A percentile compares a stretch with the other conserved stretches of the same genome.
phyloP scores from a whole-genome alignment of 2,888 invertebrate species.

The Clivina fossor region DNA sequence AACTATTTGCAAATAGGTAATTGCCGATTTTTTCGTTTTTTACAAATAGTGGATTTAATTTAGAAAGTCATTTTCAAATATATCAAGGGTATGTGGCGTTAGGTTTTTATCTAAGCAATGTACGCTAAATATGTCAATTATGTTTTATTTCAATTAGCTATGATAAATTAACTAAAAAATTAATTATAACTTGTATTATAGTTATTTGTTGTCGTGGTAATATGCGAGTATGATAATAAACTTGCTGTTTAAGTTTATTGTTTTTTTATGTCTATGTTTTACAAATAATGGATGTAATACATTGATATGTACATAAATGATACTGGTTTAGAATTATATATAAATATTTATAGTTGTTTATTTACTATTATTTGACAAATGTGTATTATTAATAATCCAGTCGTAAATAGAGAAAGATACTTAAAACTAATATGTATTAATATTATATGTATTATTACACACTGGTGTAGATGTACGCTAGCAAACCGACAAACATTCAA shows the following conservation, averaged over 20 bases:
- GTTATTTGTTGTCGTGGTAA: not conserved
- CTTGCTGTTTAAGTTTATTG: not conserved
- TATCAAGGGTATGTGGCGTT: constrained; percentile 24
- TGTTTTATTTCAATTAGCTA: not conserved
- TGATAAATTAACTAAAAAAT: not conserved
- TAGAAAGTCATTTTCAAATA: constrained; percentile 25
- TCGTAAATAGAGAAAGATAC: no score
- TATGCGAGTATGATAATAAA: not conserved
- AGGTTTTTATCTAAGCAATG: not conserved
- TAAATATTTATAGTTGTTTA: no score
- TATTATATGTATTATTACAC: not conserved
- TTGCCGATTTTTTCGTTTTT: no score
- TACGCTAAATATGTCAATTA: not conserved
- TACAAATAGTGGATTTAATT: no score
- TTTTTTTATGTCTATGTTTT: not conserved
- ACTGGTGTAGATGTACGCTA: no score
- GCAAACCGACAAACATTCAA: no score
- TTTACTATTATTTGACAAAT: no score
- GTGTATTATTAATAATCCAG: no score
- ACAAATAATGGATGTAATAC: no score
- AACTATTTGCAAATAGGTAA: not conserved
- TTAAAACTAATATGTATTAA: not conserved
- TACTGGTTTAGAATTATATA: no score
- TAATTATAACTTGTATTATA: not conserved
- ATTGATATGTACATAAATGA: no score